phyloP scores from a whole-genome alignment of 2,888 invertebrate species.

The Troglohyphantes excavatus region DNA sequence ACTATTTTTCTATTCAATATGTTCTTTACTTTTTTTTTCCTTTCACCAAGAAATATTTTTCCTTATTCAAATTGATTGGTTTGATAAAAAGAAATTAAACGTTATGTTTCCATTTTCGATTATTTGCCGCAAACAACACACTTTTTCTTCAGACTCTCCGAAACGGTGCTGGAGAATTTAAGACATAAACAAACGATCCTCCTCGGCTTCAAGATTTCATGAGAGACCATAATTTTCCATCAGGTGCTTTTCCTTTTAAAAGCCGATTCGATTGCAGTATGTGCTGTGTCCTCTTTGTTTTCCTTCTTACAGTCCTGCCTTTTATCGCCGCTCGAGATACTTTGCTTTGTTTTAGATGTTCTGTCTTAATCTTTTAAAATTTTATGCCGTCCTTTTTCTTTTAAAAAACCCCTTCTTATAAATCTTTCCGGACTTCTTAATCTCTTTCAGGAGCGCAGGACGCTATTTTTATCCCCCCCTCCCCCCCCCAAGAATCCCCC shows the following conservation, averaged over 20 bases:
- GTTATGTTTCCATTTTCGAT: neutral
- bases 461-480: neutral
- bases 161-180: neutral
- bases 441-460: neutral
- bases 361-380: neutral
- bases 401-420: neutral
- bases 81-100: too few species aligned
- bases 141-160: neutral
- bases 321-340: neutral
- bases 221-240: slow-evolving; percentile 23
- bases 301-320: neutral
- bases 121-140: neutral
- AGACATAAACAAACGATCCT: slow-evolving; percentile 3
- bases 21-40: too few species aligned
- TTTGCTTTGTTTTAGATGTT: neutral
- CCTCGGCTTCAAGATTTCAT: neutral
- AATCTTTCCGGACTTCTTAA: neutral
- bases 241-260: neutral
- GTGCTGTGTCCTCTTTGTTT: neutral
- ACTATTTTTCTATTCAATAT: too few species aligned
- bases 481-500: too few species aligned
- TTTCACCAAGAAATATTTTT: too few species aligned
- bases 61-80: too few species aligned
- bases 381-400: slow-evolving; percentile 12
- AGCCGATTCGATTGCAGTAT: slow-evolving; percentile 18